Conservation (phyloP, 2,888 invertebrate genomes). For the Euplagia quadripunctaria region DNA sequence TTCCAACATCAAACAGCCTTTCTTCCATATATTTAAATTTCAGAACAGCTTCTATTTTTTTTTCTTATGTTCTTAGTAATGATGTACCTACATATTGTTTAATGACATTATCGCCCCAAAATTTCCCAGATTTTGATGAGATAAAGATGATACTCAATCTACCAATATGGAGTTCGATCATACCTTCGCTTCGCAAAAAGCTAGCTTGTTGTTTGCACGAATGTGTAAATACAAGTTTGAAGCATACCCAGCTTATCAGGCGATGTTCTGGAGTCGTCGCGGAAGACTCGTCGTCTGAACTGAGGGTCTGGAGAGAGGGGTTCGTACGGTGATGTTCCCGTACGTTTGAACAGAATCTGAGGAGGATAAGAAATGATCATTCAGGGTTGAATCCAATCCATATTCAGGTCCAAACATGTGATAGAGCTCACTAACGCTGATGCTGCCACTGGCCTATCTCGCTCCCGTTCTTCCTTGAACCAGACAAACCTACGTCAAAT, state of each 20-base stretch:
- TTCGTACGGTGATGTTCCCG: constrained; percentile 81
- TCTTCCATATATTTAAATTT: neutral
- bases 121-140: neutral
- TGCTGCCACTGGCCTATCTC: too few species aligned
- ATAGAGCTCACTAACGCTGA: too few species aligned
- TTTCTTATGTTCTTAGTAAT: neutral
- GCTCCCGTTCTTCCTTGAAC: too few species aligned
- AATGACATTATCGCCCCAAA: neutral
- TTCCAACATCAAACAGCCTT: too few species aligned
- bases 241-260: constrained; percentile 84
- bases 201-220: neutral
- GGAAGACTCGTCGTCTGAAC: constrained; percentile 89
- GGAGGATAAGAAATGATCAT: constrained; percentile 1
- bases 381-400: neutral
- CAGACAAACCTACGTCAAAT: too few species aligned
- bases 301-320: constrained; percentile 88
- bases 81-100: neutral
- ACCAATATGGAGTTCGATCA: neutral
- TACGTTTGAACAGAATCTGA: constrained; percentile 80
- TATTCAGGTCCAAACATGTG: too few species aligned
- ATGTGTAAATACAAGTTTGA: neutral
- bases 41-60: neutral
- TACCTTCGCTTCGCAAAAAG: neutral
- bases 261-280: constrained; percentile 82
- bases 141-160: neutral